These are phyloP conservation scores for Umimayanthus chanpuru DNA, from an alignment of 92 coral and sea anemone species.

Conservation along the genomic window DNA sequence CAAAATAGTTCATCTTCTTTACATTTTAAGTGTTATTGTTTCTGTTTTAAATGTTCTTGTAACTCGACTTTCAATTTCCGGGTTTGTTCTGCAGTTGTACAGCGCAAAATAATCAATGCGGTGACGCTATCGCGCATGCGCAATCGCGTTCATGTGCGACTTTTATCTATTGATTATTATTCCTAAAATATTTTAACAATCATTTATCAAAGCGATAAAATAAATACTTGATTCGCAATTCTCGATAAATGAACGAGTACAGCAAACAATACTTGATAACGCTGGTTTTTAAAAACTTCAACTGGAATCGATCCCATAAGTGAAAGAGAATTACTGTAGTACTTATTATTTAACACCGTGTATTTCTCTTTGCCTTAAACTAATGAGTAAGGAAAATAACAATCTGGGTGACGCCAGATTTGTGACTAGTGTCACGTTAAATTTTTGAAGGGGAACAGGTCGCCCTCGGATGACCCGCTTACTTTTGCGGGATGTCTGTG, in stretches of 20 bases:
- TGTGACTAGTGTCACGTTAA: constrained; percentile 69
- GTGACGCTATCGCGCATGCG: constrained; percentile 28
- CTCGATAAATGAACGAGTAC: not conserved
- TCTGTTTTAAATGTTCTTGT: not conserved
- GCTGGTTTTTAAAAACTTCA: not conserved
- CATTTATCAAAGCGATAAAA: not conserved
- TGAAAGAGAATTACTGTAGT: not conserved
- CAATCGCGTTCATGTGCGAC: not conserved
- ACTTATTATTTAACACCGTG: not conserved
- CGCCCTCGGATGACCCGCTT: constrained; percentile 98
- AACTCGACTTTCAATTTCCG: no score
- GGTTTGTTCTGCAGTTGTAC: not conserved
- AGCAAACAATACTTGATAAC: not conserved
- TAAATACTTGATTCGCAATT: not conserved
- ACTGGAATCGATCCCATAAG: constrained; percentile 9
- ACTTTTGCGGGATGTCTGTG: constrained; percentile 96
- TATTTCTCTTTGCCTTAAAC: constrained; percentile 82
- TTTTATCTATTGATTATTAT: not conserved
- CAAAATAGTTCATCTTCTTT: not conserved
- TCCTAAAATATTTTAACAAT: not conserved
- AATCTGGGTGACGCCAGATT: constrained; percentile 99
- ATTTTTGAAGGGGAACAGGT: constrained; percentile 86
- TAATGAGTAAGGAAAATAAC: constrained; percentile 99
- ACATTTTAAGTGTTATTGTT: not conserved
- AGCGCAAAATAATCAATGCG: not conserved